A percentile compares a stretch with the other conserved stretches of the same genome.
phyloP scores from a whole-genome alignment of 2,113 vertebrate species.

The Zingel zingel region DNA sequence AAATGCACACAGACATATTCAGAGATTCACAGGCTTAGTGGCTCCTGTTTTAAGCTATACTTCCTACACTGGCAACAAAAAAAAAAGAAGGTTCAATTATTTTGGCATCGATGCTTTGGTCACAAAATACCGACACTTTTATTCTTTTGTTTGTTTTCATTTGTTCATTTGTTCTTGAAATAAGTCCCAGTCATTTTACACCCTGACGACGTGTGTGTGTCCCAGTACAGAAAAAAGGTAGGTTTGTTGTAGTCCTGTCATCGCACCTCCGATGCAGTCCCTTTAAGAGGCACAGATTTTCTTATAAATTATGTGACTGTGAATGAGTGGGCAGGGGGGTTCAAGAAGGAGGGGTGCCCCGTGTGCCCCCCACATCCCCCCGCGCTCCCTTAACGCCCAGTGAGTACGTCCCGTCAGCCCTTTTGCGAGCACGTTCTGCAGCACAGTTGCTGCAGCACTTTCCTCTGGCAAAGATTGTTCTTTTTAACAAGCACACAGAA shows the following conservation, averaged over 20 bases:
- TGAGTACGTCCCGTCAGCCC: constrained; percentile 89
- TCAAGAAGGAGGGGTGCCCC: constrained; percentile 60
- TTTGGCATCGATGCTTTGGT: constrained; percentile 99
- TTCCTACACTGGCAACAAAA: constrained; percentile 79
- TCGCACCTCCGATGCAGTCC: constrained; percentile 96
- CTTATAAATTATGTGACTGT: constrained; percentile 87
- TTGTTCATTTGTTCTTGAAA: constrained; percentile 84
- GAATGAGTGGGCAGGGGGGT: constrained; percentile 75
- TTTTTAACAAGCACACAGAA: constrained; percentile 99
- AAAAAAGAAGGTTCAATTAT: constrained; percentile 84
- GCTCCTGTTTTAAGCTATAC: constrained; percentile 72
- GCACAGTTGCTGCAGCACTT: constrained; percentile 99
- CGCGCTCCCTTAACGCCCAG: constrained; percentile 64
- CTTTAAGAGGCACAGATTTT: constrained; percentile 89
- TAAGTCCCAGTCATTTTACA: constrained; percentile 90
- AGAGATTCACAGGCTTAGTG: constrained; percentile 72
- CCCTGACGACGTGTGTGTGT: constrained; percentile 88
- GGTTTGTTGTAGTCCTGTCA: constrained; percentile 97
- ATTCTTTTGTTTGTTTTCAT: constrained; percentile 84
- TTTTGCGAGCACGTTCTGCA: constrained; percentile 99
- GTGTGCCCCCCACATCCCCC: constrained; percentile 47
- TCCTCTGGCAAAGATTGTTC: constrained; percentile 99
- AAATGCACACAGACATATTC: constrained; percentile 71
- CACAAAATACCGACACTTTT: constrained; percentile 94
- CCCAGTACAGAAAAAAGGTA: constrained; percentile 96